phyloP scores from a whole-genome alignment of 1,140 invertebrate species.

The Platyscapa corneri region DNA sequence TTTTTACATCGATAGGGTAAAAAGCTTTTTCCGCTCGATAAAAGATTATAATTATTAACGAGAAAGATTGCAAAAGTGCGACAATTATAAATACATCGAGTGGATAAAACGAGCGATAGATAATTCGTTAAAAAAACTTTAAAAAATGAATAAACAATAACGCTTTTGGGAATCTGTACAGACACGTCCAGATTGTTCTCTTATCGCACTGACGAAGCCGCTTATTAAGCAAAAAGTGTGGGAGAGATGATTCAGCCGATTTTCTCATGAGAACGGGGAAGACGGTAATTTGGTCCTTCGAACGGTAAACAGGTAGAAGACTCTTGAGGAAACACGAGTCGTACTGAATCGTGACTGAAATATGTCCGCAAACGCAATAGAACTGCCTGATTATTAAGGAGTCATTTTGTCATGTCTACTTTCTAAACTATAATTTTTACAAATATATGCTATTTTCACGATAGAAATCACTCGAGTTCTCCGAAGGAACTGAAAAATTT shows the following conservation, averaged over 20 bases:
- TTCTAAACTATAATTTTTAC: background rate
- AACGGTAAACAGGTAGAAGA: background rate
- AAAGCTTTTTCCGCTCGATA: too few species aligned
- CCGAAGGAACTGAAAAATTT: too few species aligned
- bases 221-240: background rate
- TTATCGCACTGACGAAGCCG: background rate
- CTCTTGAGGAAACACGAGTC: background rate
- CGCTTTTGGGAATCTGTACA: too few species aligned
- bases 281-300: background rate
- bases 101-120: too few species aligned
- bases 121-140: too few species aligned
- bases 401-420: background rate
- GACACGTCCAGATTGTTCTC: too few species aligned
- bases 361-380: background rate
- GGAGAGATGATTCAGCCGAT: background rate
- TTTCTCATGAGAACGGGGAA: background rate
- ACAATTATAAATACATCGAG: too few species aligned
- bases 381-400: background rate
- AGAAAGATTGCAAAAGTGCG: too few species aligned
- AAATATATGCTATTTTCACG: background rate
- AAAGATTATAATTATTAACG: too few species aligned
- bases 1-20: too few species aligned
- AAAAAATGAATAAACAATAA: too few species aligned
- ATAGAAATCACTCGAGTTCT: too few species aligned
- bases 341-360: background rate